Evolutionary conservation across 1,140 invertebrate genomes (phyloP), one percentile per base, ranked within the genome.

Genomic region (Diabrotica virgifera): DNA sequence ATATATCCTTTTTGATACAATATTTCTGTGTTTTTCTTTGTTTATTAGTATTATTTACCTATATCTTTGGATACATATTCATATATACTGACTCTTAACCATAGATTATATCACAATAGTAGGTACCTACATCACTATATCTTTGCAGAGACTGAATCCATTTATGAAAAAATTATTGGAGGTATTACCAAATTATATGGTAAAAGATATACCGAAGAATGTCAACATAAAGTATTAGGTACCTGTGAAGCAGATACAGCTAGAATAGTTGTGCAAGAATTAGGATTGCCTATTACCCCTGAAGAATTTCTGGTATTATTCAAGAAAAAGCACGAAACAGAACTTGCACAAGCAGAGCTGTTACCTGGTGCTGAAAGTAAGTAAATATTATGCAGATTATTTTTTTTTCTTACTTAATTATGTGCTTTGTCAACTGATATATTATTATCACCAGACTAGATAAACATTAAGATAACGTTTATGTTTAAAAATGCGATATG

Each of bases 391-490:
- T 66, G 82, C 86, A 63, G 85, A 92, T 37, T 87, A 89, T 36
- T 81, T 96, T 63, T 63, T 24, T 24, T 24, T 24, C 24, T 24
- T 24, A 24, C 24, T 24, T 24, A 24, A 24, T 24, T 24, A 24
- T 93, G 24, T 24, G 1, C 24, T 5, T 89, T 96, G 55, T 91
- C 91, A 5, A 80, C 98, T 57, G 96, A 95, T 0, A 97, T 95
- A 4, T 95, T 94, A 60, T 95, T 94, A 0, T 88, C 89, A 57
- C 83, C 84, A 58, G 81, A 89, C 12, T 90, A 87, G 71, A 93
- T 89, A 66, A 83, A 89, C 3, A 78, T 93, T 0, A 98, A 98
- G 81, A 89, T 89, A 0, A 83, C 83, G 10, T 81, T 87, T n/a
- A 14, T 87, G 94, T 74, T 82, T 84, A 52, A 85, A 92, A 37